Percentiles rank a stretch among this genome's conserved stretches.
phyloP scores from a whole-genome alignment of 1,140 invertebrate species.

The Leucophenga varia region DNA sequence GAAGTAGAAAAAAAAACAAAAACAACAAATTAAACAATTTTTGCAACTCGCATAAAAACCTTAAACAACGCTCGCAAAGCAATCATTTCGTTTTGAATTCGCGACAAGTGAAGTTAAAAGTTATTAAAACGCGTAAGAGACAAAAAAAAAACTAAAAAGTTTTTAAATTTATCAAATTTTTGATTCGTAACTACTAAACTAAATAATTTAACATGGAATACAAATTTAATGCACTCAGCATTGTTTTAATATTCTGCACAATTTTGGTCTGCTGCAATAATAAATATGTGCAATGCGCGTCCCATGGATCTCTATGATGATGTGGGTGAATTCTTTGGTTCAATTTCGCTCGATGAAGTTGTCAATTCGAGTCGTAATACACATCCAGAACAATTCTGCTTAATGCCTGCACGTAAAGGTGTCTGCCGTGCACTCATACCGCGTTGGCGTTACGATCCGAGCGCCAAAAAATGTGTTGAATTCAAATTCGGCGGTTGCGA shows the following conservation, averaged over 20 bases:
- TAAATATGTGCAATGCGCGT: constrained; percentile 20
- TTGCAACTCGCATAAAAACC: constrained; percentile 33
- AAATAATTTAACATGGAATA: too few relatives aligned
- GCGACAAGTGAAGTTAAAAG: constrained; percentile 15
- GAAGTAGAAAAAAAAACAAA: too few relatives aligned
- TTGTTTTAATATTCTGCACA: background rate
- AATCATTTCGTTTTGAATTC: constrained; percentile 29
- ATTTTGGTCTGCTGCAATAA: background rate
- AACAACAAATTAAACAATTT: too few relatives aligned
- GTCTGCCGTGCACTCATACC: constrained; percentile 63
- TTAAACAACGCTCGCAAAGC: constrained; percentile 29
- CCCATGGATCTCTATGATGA: constrained; percentile 54
- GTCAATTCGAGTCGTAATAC: constrained; percentile 38
- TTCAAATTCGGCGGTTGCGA: constrained; percentile 70
- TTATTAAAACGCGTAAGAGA: background rate
- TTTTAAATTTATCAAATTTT: too few relatives aligned
- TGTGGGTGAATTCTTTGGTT: constrained; percentile 49
- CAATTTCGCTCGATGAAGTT: constrained; percentile 50
- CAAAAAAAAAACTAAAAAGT: constrained; percentile 2
- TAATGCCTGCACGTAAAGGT: constrained; percentile 58
- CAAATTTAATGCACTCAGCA: background rate
- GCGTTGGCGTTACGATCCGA: constrained; percentile 59
- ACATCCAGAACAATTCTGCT: constrained; percentile 49
- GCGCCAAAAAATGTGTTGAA: constrained; percentile 60
- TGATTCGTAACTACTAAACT: too few relatives aligned